phyloP scores from a whole-genome alignment of 2,113 vertebrate genomes.

The Bufo gargarizans region DNA sequence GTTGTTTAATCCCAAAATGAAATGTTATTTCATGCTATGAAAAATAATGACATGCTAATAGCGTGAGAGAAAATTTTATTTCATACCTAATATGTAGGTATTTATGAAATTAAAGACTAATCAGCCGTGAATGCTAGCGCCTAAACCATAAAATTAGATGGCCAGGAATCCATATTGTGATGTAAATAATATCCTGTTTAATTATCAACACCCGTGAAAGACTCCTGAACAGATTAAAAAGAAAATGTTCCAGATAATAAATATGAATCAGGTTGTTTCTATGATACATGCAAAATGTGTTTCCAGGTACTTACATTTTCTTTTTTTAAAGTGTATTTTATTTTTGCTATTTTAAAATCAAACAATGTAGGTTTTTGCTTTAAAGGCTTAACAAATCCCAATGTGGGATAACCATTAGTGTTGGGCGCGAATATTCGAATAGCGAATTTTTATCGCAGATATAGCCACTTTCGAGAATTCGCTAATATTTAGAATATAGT shows the following conservation, averaged over 20 bases:
- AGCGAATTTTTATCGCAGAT: too few relatives aligned
- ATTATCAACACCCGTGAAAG: slow-evolving; percentile 76
- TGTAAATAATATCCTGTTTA: slow-evolving; percentile 86
- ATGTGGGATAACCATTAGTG: too few relatives aligned
- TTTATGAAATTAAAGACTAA: slow-evolving; percentile 87
- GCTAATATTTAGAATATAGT: too few relatives aligned
- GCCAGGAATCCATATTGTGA: slow-evolving; percentile 94
- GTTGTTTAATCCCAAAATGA: slow-evolving; percentile 86
- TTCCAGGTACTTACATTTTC: not conserved
- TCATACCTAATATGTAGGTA: slow-evolving; percentile 77
- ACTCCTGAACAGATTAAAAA: slow-evolving; percentile 80
- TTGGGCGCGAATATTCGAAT: too few relatives aligned
- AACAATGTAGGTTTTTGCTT: too few relatives aligned
- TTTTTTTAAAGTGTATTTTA: not conserved
- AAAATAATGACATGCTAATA: slow-evolving; percentile 86
- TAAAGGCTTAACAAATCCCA: too few relatives aligned
- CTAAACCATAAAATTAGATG: slow-evolving; percentile 99
- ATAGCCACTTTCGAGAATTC: too few relatives aligned
- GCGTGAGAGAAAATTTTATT: slow-evolving; percentile 80
- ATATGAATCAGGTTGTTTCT: slow-evolving; percentile 81
- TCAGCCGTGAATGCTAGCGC: slow-evolving; percentile 96
- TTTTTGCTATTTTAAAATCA: too few relatives aligned
- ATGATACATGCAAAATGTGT: slow-evolving; percentile 33
- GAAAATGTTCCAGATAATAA: slow-evolving; percentile 81
- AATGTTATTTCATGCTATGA: slow-evolving; percentile 82